Evolutionary conservation across 2,113 vertebrate species (phyloP).

Genomic region (Misgurnus anguillicaudatus): DNA sequence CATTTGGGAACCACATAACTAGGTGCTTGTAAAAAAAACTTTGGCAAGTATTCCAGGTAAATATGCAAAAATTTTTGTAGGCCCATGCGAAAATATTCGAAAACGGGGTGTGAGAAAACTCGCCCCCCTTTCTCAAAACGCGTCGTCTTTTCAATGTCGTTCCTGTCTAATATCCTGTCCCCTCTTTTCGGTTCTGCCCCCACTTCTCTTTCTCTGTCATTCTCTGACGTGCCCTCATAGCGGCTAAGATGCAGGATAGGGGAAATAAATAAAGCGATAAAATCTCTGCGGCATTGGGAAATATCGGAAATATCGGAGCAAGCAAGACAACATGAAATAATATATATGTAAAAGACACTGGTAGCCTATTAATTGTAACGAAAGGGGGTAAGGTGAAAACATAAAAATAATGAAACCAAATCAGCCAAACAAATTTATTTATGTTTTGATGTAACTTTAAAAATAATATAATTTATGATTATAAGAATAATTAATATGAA

Average conservation of each 20-base stretch:
- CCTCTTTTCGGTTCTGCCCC: conserved; percentile 26
- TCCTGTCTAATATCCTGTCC: conserved; percentile 25
- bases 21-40: background rate
- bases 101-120: background rate
- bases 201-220: conserved; percentile 43
- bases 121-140: conserved; percentile 8
- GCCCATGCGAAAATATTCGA: background rate
- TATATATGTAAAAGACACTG: conserved; percentile 54
- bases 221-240: conserved; percentile 38
- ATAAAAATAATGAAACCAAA: too few species aligned
- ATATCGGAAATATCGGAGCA: conserved; percentile 71
- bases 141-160: conserved; percentile 4
- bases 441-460: background rate
- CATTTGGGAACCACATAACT: background rate
- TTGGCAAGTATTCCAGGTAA: background rate
- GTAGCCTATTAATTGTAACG: too few species aligned
- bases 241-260: conserved; percentile 64
- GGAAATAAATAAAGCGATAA: conserved; percentile 70
- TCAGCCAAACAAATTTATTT: background rate
- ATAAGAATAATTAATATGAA: too few species aligned
- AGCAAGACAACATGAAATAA: conserved; percentile 66
- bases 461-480: too few species aligned
- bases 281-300: conserved; percentile 70
- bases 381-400: background rate
- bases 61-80: background rate